Percentiles rank a stretch among this genome's conserved stretches.
Evolutionary conservation across 2,888 invertebrate genomes (phyloP).

Genomic region (Protophormia terraenovae): DNA sequence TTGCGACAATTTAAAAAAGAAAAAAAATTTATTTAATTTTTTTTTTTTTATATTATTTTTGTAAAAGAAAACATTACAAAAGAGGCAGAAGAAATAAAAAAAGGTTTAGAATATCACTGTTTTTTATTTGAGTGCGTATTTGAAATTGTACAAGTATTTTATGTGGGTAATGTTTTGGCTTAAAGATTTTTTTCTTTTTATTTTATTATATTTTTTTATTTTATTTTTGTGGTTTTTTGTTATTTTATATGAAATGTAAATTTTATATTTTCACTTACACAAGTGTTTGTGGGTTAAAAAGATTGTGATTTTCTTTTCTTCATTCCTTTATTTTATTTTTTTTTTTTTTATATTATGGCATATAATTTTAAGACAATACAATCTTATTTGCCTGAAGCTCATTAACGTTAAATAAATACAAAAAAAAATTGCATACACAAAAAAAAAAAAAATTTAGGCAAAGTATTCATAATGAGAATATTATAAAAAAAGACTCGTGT

Average conservation of each 20-base stretch:
- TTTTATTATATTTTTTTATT: background rate
- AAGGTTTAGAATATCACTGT: constrained; percentile 54
- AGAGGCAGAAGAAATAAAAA: constrained; percentile 16
- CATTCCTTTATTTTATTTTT: background rate
- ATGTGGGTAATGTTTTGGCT: constrained; percentile 32
- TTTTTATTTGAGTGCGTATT: constrained; percentile 48
- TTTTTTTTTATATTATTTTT: constrained; percentile 5
- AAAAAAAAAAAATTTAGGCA: background rate
- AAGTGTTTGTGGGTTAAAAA: constrained; percentile 56
- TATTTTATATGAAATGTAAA: constrained; percentile 30
- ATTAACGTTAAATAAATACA: constrained; percentile 48
- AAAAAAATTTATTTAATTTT: constrained; percentile 3
- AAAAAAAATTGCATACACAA: background rate
- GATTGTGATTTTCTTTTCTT: constrained; percentile 32
- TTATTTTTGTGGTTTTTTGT: constrained; percentile 7
- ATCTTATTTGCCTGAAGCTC: constrained; percentile 63
- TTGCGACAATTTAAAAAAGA: constrained; percentile 32
- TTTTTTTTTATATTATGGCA: constrained; percentile 13
- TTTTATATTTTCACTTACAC: constrained; percentile 28
- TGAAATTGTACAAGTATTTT: constrained; percentile 18
- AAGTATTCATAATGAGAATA: background rate
- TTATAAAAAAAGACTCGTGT: too few species aligned
- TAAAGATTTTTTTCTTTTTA: background rate
- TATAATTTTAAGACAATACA: constrained; percentile 59
- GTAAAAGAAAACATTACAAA: constrained; percentile 1